phyloP scores from a whole-genome alignment of 2,797 vertebrate genomes.

The Phoebastria nigripes region DNA sequence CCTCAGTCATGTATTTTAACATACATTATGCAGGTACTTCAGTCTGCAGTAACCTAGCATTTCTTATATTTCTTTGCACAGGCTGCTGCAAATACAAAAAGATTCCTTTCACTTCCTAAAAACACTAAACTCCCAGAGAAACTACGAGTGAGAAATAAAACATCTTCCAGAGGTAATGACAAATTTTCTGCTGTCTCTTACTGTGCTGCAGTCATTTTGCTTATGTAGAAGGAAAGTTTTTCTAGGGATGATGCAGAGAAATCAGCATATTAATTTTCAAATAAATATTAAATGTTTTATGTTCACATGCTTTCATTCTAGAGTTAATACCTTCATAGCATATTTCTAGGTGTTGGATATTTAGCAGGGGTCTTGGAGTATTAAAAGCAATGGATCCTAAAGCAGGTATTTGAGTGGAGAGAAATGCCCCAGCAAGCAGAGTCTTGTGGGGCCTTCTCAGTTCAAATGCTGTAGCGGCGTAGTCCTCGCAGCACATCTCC shows the following conservation, averaged over 20 bases:
- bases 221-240: background rate
- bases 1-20: background rate
- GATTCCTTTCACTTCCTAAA: slow-evolving; percentile 89
- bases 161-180: slow-evolving; percentile 75
- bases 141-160: slow-evolving; percentile 74
- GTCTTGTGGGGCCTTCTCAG: background rate
- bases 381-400: background rate
- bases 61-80: slow-evolving; percentile 54
- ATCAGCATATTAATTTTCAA: background rate
- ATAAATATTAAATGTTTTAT: background rate
- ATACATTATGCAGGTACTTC: background rate
- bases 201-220: background rate
- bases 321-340: background rate
- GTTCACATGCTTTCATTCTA: background rate
- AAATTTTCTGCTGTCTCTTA: background rate
- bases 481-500: background rate
- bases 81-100: slow-evolving; percentile 79
- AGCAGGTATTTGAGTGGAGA: background rate
- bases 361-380: background rate
- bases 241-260: background rate
- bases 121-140: slow-evolving; percentile 85
- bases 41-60: background rate
- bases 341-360: background rate
- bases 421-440: background rate
- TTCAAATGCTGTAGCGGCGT: background rate